Conservation (phyloP, 2,113 vertebrate species). For the Falcunculus frontatus region DNA sequence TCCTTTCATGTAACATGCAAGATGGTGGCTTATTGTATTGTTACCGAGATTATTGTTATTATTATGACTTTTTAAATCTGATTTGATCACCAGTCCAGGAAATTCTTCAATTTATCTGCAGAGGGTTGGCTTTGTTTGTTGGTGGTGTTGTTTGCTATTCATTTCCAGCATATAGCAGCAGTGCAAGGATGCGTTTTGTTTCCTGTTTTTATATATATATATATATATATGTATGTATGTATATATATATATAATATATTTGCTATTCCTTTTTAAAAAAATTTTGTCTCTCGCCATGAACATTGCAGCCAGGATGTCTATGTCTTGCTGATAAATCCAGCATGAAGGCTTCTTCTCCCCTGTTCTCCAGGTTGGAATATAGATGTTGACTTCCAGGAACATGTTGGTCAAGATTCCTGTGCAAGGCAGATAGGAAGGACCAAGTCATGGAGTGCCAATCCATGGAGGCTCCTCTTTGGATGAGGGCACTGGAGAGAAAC, state of each 20-base stretch:
- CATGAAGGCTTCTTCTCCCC: constrained; percentile 75
- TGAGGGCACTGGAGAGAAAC: neutral
- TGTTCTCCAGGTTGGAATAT: constrained; percentile 67
- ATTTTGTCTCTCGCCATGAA: constrained; percentile 72
- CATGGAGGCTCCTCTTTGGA: neutral
- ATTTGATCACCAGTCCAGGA: constrained; percentile 57
- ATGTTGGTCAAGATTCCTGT: constrained; percentile 79
- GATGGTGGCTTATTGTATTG: constrained; percentile 17
- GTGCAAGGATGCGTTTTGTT: constrained; percentile 76
- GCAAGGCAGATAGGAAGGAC: constrained; percentile 8
- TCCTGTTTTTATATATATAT: constrained; percentile 73
- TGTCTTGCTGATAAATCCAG: constrained; percentile 71
- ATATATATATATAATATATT: constrained; percentile 79
- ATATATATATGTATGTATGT: constrained; percentile 71
- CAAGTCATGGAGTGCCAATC: neutral
- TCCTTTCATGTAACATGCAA: constrained; percentile 53
- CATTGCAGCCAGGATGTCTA: constrained; percentile 67
- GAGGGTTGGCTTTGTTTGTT: constrained; percentile 64
- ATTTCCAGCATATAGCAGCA: constrained; percentile 72
- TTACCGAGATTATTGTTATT: constrained; percentile 19
- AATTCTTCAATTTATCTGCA: constrained; percentile 72
- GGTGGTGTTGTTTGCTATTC: constrained; percentile 61
- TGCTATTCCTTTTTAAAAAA: constrained; percentile 74
- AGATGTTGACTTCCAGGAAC: constrained; percentile 55
- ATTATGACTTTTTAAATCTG: neutral